Percentiles rank a stretch among this genome's conserved stretches.
phyloP scores from a whole-genome alignment of 2,888 invertebrate species.

The Urechis unicinctus region DNA sequence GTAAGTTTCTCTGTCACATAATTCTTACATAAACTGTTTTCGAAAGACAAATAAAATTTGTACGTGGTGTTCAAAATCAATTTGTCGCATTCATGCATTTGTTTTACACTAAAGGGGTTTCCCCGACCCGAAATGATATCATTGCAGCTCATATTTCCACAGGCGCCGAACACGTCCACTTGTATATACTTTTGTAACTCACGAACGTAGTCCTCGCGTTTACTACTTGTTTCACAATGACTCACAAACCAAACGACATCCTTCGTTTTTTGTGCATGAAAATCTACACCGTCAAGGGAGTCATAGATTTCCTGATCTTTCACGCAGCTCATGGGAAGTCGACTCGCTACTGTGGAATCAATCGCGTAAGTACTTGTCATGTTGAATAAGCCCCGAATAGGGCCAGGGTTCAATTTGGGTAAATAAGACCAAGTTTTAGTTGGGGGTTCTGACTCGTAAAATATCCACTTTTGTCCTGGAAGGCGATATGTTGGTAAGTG shows the following conservation, averaged over 20 bases:
- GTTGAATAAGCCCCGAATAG: background rate
- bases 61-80: background rate
- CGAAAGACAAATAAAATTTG: background rate
- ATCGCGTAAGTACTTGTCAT: background rate
- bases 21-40: background rate
- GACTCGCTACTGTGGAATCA: background rate
- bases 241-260: conserved; percentile 4
- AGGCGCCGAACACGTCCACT: background rate
- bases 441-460: background rate
- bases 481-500: background rate
- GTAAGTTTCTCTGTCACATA: background rate
- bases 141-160: background rate
- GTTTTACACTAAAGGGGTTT: background rate
- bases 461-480: background rate
- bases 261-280: conserved; percentile 2
- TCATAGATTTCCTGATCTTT: background rate
- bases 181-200: background rate
- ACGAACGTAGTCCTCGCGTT: conserved; percentile 1
- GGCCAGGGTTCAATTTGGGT: background rate
- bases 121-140: background rate
- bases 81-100: background rate
- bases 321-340: background rate
- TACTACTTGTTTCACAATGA: conserved; percentile 3
- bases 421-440: background rate
- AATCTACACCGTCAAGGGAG: background rate